These are phyloP conservation scores for Fringilla coelebs DNA, from an alignment of 2,797 vertebrate genomes.

Conservation along the genomic window DNA sequence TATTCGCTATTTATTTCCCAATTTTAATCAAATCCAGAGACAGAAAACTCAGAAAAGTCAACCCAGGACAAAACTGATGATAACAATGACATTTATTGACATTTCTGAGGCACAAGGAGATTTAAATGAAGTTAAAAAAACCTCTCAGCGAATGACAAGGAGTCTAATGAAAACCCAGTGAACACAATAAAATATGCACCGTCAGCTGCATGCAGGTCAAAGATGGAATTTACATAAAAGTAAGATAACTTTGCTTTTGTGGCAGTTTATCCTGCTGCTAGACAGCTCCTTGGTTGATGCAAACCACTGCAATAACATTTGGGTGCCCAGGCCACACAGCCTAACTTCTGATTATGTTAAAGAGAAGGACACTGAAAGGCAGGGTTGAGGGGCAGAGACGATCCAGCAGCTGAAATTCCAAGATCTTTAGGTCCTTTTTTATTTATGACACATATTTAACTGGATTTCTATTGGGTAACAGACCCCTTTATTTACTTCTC, in stretches of 20 bases:
- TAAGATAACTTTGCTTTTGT: slow-evolving; percentile 31
- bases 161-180: slow-evolving; percentile 43
- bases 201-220: slow-evolving; percentile 22
- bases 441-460: background rate
- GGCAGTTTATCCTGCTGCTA: background rate
- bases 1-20: slow-evolving; percentile 61
- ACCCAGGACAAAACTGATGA: slow-evolving; percentile 53
- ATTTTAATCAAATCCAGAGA: slow-evolving; percentile 62
- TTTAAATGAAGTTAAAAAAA: slow-evolving; percentile 66
- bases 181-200: slow-evolving; percentile 45
- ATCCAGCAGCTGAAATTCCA: background rate
- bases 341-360: background rate
- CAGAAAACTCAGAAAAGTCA: slow-evolving; percentile 54
- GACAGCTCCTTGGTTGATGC: background rate
- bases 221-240: slow-evolving; percentile 52
- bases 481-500: background rate
- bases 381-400: background rate
- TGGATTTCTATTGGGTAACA: background rate
- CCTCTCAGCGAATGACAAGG: slow-evolving; percentile 57
- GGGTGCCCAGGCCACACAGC: background rate
- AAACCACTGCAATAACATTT: background rate
- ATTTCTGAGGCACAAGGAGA: slow-evolving; percentile 58
- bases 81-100: slow-evolving; percentile 69
- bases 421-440: background rate
- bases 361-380: background rate